Evolutionary conservation across 2,113 vertebrate genomes (phyloP).

Genomic region (Pandion haliaetus): DNA sequence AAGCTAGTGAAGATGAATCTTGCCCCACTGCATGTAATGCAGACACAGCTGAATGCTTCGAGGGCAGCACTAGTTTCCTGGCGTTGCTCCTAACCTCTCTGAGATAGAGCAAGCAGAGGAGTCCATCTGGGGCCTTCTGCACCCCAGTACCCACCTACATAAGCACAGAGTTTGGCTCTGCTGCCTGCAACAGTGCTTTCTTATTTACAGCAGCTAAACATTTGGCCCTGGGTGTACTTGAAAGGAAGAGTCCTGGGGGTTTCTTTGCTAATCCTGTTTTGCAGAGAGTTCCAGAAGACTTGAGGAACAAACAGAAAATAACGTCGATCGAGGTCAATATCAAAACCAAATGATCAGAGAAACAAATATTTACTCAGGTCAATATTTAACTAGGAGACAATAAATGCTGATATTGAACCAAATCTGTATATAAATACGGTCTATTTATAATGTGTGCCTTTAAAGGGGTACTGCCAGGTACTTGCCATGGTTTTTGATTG

Average conservation of each 20-base stretch:
- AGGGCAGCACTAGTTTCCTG: neutral
- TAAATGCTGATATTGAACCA: conserved; percentile 72
- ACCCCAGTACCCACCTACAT: neutral
- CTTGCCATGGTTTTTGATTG: conserved; percentile 7
- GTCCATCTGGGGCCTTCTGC: neutral
- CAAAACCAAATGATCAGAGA: conserved; percentile 69
- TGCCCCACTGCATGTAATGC: neutral
- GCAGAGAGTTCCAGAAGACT: conserved; percentile 66
- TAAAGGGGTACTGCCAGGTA: conserved; percentile 41
- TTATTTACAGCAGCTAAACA: neutral
- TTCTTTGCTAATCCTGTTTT: conserved; percentile 13
- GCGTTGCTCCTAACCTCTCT: neutral
- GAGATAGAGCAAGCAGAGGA: neutral
- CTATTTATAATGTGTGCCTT: conserved; percentile 52
- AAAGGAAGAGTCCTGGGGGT: neutral
- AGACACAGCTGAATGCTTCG: neutral
- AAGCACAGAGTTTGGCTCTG: accelerated
- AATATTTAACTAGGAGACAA: conserved; percentile 74
- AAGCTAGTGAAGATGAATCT: neutral
- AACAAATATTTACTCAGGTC: conserved; percentile 70
- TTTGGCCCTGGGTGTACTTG: neutral
- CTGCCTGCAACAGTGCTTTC: neutral
- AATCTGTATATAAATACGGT: conserved; percentile 51
- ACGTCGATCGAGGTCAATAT: conserved; percentile 58
- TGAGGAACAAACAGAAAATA: conserved; percentile 62